Conservation (phyloP, 2,888 invertebrate species). For the Eurois occulta region DNA sequence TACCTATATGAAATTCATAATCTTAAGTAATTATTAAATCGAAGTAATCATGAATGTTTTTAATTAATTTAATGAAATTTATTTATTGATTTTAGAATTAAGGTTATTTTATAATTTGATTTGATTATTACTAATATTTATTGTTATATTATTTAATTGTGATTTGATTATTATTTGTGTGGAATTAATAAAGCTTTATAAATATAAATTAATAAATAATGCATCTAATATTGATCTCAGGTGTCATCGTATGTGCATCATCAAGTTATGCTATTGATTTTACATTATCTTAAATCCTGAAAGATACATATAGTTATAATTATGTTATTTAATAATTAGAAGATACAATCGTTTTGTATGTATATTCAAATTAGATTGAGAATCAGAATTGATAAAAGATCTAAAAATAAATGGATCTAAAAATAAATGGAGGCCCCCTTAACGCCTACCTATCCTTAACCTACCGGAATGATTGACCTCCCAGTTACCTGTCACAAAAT, state of each 20-base stretch:
- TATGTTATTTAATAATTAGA: not conserved
- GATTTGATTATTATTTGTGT: no score
- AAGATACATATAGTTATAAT: not conserved
- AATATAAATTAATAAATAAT: no score
- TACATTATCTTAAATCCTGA: not conserved
- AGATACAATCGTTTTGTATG: not conserved
- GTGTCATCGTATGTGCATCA: not conserved
- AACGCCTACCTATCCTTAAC: not conserved
- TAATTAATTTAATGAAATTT: no score
- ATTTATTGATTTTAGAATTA: no score
- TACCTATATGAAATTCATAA: no score
- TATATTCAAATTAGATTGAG: not conserved
- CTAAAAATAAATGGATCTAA: constrained; percentile 15
- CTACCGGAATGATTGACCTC: not conserved
- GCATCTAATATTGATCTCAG: not conserved
- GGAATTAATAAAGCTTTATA: no score
- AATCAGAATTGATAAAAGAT: not conserved
- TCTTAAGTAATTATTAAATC: no score
- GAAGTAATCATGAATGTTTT: no score
- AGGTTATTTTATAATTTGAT: no score
- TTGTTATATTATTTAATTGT: no score
- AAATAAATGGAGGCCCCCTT: constrained; percentile 3
- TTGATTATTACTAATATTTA: no score
- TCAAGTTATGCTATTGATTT: not conserved
- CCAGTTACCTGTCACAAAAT: constrained; percentile 2